Percentiles rank a stretch among this genome's conserved stretches.
Conservation (phyloP, 2,113 vertebrate genomes). For the Triplophysa rosa region DNA sequence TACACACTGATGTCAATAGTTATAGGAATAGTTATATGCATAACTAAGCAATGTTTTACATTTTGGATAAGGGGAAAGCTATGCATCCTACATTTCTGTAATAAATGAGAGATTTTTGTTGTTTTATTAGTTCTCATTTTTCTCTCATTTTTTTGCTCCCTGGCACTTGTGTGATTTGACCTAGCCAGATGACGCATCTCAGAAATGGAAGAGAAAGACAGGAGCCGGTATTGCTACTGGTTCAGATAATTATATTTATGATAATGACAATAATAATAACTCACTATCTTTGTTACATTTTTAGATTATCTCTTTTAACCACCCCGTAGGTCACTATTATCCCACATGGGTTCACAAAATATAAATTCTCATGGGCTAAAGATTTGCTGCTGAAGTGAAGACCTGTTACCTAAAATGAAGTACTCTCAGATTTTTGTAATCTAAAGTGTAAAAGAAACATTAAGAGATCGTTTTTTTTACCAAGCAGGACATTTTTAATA, state of each 20-base stretch:
- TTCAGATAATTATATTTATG: slow-evolving; percentile 41
- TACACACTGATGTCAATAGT: neutral
- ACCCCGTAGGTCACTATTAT: neutral
- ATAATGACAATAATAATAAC: slow-evolving; percentile 38
- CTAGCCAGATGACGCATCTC: slow-evolving; percentile 35
- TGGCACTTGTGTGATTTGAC: slow-evolving; percentile 28
- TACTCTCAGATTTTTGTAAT: neutral
- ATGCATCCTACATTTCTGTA: neutral
- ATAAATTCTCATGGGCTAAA: neutral
- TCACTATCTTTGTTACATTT: slow-evolving; percentile 23
- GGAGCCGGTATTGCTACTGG: slow-evolving; percentile 8
- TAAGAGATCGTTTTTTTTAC: too few species aligned
- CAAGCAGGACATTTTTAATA: too few species aligned
- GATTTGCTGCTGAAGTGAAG: neutral
- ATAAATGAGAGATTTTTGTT: neutral
- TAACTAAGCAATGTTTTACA: neutral
- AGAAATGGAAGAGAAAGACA: slow-evolving; percentile 18
- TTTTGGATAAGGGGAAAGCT: neutral
- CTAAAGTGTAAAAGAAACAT: too few species aligned
- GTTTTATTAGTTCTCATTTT: neutral
- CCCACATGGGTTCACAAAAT: neutral
- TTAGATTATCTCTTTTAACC: slow-evolving; percentile 1
- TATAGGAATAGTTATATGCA: neutral
- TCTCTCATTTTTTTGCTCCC: neutral
- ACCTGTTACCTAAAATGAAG: neutral